Percentiles rank a stretch among this genome's conserved stretches.
These are phyloP conservation scores for Lamprologus callipterus DNA, from an alignment of 2,113 vertebrate species.

Conservation along the genomic window DNA sequence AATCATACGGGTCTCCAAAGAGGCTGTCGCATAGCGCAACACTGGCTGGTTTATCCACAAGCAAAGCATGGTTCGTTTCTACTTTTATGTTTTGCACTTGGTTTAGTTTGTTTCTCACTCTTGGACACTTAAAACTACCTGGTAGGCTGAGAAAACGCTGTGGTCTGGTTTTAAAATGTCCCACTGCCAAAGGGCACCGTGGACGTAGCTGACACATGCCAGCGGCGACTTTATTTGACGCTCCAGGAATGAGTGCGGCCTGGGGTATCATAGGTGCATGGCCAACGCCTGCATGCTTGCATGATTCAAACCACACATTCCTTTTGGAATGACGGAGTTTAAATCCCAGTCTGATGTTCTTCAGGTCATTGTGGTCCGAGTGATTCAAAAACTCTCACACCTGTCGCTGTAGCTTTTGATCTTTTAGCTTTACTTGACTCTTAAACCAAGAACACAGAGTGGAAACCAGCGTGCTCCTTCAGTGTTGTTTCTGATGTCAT, in stretches of 20 bases:
- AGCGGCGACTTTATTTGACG: rapidly evolving
- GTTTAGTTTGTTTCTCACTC: not conserved
- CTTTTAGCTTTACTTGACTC: not conserved
- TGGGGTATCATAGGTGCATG: not conserved
- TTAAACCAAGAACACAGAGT: rapidly evolving
- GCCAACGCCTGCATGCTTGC: rapidly evolving
- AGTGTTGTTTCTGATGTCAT: not conserved
- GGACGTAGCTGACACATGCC: not conserved
- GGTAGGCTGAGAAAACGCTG: not conserved
- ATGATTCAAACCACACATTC: not conserved
- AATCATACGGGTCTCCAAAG: not conserved
- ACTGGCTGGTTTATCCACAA: not conserved
- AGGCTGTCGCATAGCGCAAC: rapidly evolving
- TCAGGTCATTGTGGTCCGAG: not conserved
- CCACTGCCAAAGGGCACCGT: not conserved
- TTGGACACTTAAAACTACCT: not conserved
- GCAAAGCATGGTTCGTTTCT: rapidly evolving
- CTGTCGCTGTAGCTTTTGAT: not conserved
- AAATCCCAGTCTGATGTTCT: not conserved
- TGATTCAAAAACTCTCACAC: not conserved
- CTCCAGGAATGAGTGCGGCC: rapidly evolving
- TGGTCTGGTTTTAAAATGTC: not conserved
- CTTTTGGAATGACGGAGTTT: not conserved
- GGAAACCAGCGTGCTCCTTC: not conserved
- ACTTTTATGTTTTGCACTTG: not conserved